Conservation (phyloP, 2,797 vertebrate species). For the Ctenosaura bakeri region DNA sequence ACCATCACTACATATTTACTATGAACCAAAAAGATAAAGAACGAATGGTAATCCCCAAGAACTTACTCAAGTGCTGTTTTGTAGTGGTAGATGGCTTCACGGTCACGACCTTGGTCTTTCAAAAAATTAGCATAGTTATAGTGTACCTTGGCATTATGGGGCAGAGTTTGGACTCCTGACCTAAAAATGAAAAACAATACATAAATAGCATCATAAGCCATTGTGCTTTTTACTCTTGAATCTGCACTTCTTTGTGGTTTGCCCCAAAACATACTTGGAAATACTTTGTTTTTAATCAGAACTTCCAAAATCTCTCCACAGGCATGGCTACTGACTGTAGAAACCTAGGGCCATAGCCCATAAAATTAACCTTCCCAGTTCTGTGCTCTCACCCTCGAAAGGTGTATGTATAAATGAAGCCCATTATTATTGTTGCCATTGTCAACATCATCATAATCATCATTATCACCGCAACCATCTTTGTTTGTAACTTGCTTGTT, state of each 20-base stretch:
- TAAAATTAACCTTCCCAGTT: too few species aligned
- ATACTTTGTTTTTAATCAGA: too few species aligned
- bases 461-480: too few species aligned
- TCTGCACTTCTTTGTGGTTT: background rate
- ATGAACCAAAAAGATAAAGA: background rate
- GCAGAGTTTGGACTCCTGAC: slow-evolving; percentile 95
- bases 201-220: background rate
- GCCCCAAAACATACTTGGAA: too few species aligned
- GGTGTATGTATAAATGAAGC: background rate
- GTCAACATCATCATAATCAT: too few species aligned
- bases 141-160: slow-evolving; percentile 98
- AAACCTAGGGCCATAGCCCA: too few species aligned
- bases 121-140: slow-evolving; percentile 99
- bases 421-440: background rate
- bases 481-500: too few species aligned
- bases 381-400: too few species aligned
- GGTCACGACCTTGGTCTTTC: slow-evolving; percentile 90
- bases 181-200: slow-evolving; percentile 75
- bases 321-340: too few species aligned
- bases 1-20: background rate
- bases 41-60: background rate
- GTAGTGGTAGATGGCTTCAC: slow-evolving; percentile 94
- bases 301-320: too few species aligned
- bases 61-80: slow-evolving; percentile 92
- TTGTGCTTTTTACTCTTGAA: slow-evolving; percentile 16